These are phyloP conservation scores for Heliocidaris erythrogramma DNA, from an alignment of 35 echinoderm and acorn worm genomes.

Conservation along the genomic window DNA sequence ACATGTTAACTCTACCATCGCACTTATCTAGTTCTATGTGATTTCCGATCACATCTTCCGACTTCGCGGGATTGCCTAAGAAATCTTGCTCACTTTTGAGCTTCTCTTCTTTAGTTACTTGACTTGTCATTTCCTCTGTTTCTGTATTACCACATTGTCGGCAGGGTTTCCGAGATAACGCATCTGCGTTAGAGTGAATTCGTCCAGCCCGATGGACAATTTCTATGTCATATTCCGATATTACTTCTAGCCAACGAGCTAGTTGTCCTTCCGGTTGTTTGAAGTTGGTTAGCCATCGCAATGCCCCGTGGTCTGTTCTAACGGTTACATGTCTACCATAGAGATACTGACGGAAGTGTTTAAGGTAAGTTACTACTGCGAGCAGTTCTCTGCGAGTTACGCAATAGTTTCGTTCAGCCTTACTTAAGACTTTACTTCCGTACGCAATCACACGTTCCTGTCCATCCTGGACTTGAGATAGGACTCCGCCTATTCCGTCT, in stretches of 20 bases:
- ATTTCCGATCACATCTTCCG: neutral
- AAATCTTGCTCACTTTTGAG: no score
- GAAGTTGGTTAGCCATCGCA: constrained; percentile 69
- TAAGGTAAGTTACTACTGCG: constrained; percentile 60
- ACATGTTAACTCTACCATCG: no score
- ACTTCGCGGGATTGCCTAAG: neutral
- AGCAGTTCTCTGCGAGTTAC: constrained; percentile 74
- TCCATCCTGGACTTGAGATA: constrained; percentile 70
- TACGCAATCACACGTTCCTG: constrained; percentile 59
- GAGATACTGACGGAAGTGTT: constrained; percentile 67
- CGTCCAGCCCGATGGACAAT: constrained; percentile 58
- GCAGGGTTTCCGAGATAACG: constrained; percentile 63
- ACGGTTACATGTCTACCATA: constrained; percentile 58
- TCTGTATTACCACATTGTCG: neutral
- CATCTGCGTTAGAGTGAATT: constrained; percentile 66
- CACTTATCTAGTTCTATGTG: neutral
- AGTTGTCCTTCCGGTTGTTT: constrained; percentile 67
- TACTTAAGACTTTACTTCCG: constrained; percentile 56
- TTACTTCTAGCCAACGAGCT: constrained; percentile 70
- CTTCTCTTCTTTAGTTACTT: neutral
- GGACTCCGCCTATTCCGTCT: constrained; percentile 54
- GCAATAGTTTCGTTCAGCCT: constrained; percentile 68
- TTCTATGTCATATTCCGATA: constrained; percentile 63
- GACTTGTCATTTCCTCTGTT: neutral
- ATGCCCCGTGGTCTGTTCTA: constrained; percentile 60